Conservation (phyloP, 2,797 vertebrate genomes). For the Parambassis ranga region DNA sequence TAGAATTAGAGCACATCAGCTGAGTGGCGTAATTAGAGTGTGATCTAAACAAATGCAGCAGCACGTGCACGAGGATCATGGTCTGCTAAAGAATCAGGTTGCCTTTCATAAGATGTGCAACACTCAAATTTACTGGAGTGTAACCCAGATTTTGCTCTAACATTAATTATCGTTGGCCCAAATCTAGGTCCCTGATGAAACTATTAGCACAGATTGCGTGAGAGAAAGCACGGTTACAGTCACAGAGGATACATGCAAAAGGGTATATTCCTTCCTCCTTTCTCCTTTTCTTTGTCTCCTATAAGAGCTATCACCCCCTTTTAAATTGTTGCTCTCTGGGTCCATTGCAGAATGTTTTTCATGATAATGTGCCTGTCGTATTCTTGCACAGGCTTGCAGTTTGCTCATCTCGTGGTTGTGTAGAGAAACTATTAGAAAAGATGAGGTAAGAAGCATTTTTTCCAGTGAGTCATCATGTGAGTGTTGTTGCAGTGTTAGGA, state of each 20-base stretch:
- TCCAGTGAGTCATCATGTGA: constrained; percentile 36
- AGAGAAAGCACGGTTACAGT: background rate
- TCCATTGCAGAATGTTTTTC: background rate
- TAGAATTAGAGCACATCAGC: constrained; percentile 6
- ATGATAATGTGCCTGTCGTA: background rate
- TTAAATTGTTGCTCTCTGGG: no score
- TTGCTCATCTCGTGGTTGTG: background rate
- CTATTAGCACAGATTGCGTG: background rate
- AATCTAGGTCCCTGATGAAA: constrained; percentile 11
- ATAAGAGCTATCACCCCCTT: no score
- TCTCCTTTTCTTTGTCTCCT: no score
- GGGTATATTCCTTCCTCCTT: no score
- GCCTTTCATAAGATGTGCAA: constrained; percentile 24
- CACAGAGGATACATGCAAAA: background rate
- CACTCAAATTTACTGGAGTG: constrained; percentile 10
- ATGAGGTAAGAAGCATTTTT: constrained; percentile 22
- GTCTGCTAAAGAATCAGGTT: constrained; percentile 36
- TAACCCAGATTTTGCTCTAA: constrained; percentile 37
- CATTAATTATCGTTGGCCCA: constrained; percentile 26
- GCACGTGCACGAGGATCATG: background rate
- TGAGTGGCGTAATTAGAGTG: background rate
- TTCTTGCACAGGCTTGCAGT: constrained; percentile 3
- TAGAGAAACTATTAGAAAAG: background rate
- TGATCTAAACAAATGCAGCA: background rate
- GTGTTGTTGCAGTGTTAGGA: constrained; percentile 50